A percentile compares a stretch with the other conserved stretches of the same genome.
Conservation (phyloP, 2,888 invertebrate species). For the Steromphala cineraria region DNA sequence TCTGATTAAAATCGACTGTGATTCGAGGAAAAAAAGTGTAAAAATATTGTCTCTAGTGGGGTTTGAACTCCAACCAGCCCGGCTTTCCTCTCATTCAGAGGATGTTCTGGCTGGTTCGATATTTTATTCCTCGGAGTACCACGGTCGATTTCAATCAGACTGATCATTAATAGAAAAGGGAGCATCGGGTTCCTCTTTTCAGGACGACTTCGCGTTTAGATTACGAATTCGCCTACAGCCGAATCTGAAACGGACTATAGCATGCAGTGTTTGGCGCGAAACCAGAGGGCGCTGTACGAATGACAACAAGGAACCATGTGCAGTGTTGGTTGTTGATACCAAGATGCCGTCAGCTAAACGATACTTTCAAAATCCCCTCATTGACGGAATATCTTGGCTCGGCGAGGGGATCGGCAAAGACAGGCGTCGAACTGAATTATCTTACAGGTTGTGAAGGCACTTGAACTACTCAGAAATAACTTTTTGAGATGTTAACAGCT, state of each 20-base stretch:
- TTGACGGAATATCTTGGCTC: slow-evolving; percentile 27
- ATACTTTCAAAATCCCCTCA: neutral
- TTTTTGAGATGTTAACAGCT: no score
- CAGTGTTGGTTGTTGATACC: neutral
- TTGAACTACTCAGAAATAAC: neutral
- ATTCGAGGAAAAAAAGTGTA: no score
- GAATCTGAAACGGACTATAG: neutral
- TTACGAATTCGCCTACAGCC: no score
- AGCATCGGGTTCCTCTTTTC: neutral
- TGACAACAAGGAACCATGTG: slow-evolving; percentile 23
- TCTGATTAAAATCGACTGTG: no score
- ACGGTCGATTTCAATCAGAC: no score
- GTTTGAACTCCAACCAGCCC: no score
- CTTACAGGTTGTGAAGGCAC: slow-evolving; percentile 34
- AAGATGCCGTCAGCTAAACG: neutral
- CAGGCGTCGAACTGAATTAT: slow-evolving; percentile 29
- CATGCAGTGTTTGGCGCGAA: slow-evolving; percentile 14
- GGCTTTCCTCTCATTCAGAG: no score
- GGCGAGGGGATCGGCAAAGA: slow-evolving; percentile 31
- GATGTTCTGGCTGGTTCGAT: no score
- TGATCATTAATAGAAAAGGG: no score
- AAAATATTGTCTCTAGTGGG: no score
- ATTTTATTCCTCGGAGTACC: no score
- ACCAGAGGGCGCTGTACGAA: slow-evolving; percentile 16
- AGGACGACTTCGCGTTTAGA: neutral